These are phyloP conservation scores for Elachura formosa DNA, from an alignment of 2,113 vertebrate species.

Conservation along the genomic window DNA sequence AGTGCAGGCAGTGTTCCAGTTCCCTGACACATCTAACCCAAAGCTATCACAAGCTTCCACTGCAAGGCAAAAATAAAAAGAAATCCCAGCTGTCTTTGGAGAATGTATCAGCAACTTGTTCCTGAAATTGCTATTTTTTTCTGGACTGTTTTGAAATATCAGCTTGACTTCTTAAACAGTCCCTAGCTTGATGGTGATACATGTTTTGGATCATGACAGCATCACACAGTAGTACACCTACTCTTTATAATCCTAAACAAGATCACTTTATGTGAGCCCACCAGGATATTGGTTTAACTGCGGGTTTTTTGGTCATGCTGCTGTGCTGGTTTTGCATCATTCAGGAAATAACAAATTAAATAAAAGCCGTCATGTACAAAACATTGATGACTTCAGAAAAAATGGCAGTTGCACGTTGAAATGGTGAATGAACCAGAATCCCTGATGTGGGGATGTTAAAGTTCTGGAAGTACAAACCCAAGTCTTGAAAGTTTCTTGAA, in stretches of 20 bases:
- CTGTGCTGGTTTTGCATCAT: background rate
- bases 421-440: background rate
- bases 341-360: background rate
- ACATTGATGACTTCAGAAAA: background rate
- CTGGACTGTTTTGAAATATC: background rate
- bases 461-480: background rate
- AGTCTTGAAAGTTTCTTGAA: background rate
- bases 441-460: background rate
- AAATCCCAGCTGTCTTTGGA: background rate
- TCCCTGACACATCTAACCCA: background rate
- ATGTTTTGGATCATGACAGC: background rate
- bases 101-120: background rate
- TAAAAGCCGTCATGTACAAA: background rate
- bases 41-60: background rate
- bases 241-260: background rate
- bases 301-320: background rate
- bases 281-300: background rate
- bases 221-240: background rate
- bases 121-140: background rate
- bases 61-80: background rate
- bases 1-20: conserved; percentile 29
- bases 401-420: background rate
- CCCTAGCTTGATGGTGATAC: background rate
- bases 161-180: background rate
- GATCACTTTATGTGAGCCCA: background rate